phyloP scores from a whole-genome alignment of 1,140 invertebrate species.

The Ips nitidus region DNA sequence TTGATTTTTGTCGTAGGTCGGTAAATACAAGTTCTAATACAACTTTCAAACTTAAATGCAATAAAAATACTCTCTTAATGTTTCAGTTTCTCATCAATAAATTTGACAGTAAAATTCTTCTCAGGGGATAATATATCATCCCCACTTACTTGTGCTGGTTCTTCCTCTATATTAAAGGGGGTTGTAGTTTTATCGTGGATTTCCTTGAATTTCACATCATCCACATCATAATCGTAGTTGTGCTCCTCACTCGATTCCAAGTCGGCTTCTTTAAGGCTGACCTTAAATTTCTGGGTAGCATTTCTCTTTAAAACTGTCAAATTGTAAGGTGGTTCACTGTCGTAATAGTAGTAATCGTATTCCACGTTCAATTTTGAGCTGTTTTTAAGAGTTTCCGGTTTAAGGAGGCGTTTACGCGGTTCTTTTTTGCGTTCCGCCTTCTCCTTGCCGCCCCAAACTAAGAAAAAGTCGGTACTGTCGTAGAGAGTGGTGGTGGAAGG shows the following conservation, averaged over 20 bases:
- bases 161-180: neutral
- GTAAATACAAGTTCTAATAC: no score
- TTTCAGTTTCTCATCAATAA: neutral
- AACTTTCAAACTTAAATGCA: neutral
- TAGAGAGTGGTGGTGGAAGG: slow-evolving; percentile 23
- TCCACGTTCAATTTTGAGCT: neutral
- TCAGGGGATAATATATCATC: neutral
- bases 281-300: neutral
- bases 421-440: slow-evolving; percentile 27
- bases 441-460: slow-evolving; percentile 32
- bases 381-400: neutral
- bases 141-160: neutral
- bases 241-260: slow-evolving; percentile 22
- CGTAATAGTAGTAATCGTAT: slow-evolving; percentile 26
- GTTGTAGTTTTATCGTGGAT: slow-evolving; percentile 26
- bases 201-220: slow-evolving; percentile 21
- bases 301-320: slow-evolving; percentile 12
- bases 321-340: slow-evolving; percentile 19
- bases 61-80: neutral
- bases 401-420: neutral
- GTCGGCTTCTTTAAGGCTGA: slow-evolving; percentile 5
- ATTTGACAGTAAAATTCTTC: slow-evolving; percentile 1
- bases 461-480: slow-evolving; percentile 32
- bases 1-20: no score
- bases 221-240: slow-evolving; percentile 30